Evolutionary conservation across 1,140 invertebrate genomes (phyloP), one percentile per base, ranked within the genome.

Genomic region (Drosophila ercepeae): DNA sequence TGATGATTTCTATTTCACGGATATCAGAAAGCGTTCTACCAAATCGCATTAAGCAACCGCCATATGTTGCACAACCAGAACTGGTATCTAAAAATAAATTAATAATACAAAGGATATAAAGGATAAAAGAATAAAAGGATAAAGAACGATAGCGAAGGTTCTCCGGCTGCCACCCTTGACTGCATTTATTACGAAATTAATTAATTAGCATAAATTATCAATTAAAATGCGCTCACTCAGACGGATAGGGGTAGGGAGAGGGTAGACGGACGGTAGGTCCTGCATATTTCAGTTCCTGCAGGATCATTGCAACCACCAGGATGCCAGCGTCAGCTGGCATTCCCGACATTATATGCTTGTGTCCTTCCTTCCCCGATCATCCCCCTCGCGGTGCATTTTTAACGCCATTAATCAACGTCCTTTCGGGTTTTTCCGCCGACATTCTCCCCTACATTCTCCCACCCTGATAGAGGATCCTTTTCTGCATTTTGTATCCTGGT

Each of bases 151-250:
- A 3, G 11, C 9, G 3, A 11, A 9, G 0, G 7, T 5, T 27
- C 6, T 7, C 1, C 1, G 4, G 25, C 4, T 71, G 45, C 51
- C 59, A 58, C 58, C 67, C 75, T 55, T 73, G 69, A 44, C 23
- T 46, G 16, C 23, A 44, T 53, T 65, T 67, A n/a, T 23, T 39
- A 51, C 21, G 18, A 53, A 68, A 78, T 84, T 79, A 79, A 84
- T 84, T 79, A 75, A 84, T 84, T 84, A 75, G 61, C 79, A 84
- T 86, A 84, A 84, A 72, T 86, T 84, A 75, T 75, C 53, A 86
- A 84, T 84, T 75, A 61, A 75, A 84, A 78, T 64, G 63, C 64
- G 74, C 41, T 58, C 71, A 70, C 51, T 83, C 74, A 55, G 55
- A 65, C 64, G 52, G 48, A 54, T 49, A 53, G 39, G 19, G 36